Percentiles rank a stretch among this genome's conserved stretches.
These are phyloP conservation scores for Pseudoips prasinana DNA, from an alignment of 2,888 invertebrate genomes.

Conservation along the genomic window DNA sequence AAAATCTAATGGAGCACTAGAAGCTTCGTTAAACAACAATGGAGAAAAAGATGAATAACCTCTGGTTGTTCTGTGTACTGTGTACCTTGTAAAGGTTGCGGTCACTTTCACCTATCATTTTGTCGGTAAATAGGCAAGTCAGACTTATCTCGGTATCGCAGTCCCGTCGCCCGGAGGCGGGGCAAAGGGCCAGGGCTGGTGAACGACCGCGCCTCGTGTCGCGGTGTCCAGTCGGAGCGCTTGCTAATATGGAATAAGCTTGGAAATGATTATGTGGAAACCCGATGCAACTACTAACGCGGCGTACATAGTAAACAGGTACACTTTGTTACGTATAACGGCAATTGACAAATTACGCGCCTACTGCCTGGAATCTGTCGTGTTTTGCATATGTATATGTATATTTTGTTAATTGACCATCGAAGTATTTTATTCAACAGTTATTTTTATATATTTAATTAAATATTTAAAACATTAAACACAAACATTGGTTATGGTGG, in stretches of 20 bases:
- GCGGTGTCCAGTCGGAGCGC: conserved; percentile 32
- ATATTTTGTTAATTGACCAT: no score
- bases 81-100: no score
- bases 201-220: conserved; percentile 50
- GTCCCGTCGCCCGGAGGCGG: conserved; percentile 31
- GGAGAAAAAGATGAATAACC: no score
- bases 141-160: no score
- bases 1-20: conserved; percentile 4
- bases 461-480: no score
- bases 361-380: background rate
- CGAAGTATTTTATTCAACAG: no score
- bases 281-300: conserved; percentile 17
- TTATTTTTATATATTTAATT: no score
- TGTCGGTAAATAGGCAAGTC: no score
- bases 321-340: conserved; percentile 12
- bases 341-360: conserved; percentile 7
- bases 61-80: no score
- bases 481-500: no score
- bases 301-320: conserved; percentile 17
- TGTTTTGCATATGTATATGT: background rate
- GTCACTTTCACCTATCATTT: no score
- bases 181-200: conserved; percentile 54
- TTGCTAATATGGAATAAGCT: conserved; percentile 33
- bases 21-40: background rate
- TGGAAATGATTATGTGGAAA: conserved; percentile 30